Evolutionary conservation across 1,140 invertebrate genomes (phyloP).

Genomic region (Pseudomyrmex dendroicus): DNA sequence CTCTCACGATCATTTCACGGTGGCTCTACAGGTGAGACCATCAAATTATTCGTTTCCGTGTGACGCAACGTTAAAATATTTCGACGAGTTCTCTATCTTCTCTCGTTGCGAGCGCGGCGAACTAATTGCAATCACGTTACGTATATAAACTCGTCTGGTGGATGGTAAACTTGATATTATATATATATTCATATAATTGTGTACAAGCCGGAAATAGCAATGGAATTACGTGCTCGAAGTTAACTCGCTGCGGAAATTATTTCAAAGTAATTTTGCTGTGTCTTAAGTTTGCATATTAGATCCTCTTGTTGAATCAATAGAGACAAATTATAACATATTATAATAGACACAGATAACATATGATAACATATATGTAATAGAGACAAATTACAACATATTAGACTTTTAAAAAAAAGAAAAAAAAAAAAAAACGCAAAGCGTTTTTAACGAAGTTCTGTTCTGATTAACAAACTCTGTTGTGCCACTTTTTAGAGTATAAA

Average conservation of each 20-base stretch:
- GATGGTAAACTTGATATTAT: constrained; percentile 3
- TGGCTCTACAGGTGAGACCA: constrained; percentile 35
- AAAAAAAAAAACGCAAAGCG: background rate
- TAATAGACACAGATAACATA: too few species aligned
- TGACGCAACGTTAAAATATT: constrained; percentile 29
- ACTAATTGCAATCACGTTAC: constrained; percentile 55
- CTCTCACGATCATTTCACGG: constrained; percentile 4
- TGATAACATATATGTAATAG: too few species aligned
- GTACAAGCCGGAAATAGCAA: constrained; percentile 35
- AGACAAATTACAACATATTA: background rate
- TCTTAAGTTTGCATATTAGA: background rate
- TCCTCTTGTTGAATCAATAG: background rate
- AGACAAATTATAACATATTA: too few species aligned
- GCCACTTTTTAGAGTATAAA: background rate
- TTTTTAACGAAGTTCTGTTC: background rate
- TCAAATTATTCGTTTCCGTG: constrained; percentile 34
- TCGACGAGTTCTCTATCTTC: constrained; percentile 43
- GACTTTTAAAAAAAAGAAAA: too few species aligned
- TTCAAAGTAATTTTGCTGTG: constrained; percentile 9
- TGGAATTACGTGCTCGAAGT: constrained; percentile 18
- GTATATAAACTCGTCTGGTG: background rate
- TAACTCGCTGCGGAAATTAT: constrained; percentile 29
- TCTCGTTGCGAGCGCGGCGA: background rate
- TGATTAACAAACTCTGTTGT: background rate
- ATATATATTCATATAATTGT: constrained; percentile 23